phyloP scores from a whole-genome alignment of 1,140 invertebrate genomes.

The Charaxes varanes region DNA sequence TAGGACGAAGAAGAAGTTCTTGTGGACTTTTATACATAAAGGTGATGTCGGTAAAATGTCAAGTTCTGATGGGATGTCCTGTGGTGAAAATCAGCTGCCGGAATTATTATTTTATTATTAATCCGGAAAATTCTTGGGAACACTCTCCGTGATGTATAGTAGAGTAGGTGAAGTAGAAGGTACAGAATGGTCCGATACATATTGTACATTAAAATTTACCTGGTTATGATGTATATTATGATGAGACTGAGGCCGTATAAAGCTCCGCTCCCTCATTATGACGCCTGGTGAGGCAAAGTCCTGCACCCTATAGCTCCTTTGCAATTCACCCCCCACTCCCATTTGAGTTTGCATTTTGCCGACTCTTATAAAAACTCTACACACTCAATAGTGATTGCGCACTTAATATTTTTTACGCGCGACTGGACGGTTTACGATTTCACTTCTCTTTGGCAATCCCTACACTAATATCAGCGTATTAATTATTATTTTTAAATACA shows the following conservation, averaged over 20 bases:
- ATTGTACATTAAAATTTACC: too few relatives aligned
- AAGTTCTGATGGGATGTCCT: too few relatives aligned
- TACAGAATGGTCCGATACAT: too few relatives aligned
- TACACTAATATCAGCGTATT: constrained; percentile 4
- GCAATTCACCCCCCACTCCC: constrained; percentile 58
- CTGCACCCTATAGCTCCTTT: constrained; percentile 70
- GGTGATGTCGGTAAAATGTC: too few relatives aligned
- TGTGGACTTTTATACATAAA: too few relatives aligned
- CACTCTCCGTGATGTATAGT: too few relatives aligned
- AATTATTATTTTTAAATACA: constrained; percentile 17
- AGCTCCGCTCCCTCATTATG: constrained; percentile 77
- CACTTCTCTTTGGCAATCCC: constrained; percentile 21
- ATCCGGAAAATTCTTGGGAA: too few relatives aligned
- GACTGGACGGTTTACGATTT: constrained; percentile 20
- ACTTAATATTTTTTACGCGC: not conserved
- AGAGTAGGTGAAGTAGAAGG: too few relatives aligned
- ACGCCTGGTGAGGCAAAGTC: constrained; percentile 71
- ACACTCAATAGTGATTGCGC: constrained; percentile 3
- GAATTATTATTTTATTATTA: too few relatives aligned
- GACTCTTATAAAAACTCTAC: constrained; percentile 10
- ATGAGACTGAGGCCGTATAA: constrained; percentile 75
- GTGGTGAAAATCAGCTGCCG: too few relatives aligned
- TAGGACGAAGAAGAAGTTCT: too few relatives aligned
- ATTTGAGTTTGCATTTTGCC: constrained; percentile 63
- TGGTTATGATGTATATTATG: constrained; percentile 74